Evolutionary conservation across 2,888 invertebrate species (phyloP).

Genomic region (Mimas tiliae): DNA sequence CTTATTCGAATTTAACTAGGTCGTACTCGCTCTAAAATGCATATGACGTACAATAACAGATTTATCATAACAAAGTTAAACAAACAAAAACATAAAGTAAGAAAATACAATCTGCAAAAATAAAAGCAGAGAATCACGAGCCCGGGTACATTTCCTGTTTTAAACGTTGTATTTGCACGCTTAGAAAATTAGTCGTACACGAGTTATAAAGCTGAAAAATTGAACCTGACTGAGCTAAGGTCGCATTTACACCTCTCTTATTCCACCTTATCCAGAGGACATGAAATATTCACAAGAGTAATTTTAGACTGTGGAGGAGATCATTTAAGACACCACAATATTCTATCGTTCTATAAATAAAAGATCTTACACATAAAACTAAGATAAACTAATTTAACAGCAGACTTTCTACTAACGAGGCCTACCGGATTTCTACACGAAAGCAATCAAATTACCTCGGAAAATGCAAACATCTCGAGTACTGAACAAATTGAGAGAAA

Average conservation of each 20-base stretch:
- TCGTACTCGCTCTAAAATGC: no score
- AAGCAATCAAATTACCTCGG: conserved; percentile 4
- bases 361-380: no score
- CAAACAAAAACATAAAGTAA: not conserved
- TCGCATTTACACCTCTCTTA: not conserved
- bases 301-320: not conserved
- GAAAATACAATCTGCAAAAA: not conserved
- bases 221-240: not conserved
- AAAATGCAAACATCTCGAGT: conserved; percentile 11
- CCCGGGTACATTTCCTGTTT: conserved; percentile 3
- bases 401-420: no score
- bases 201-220: conserved; percentile 6
- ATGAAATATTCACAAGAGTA: conserved; percentile 11
- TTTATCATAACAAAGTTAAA: not conserved
- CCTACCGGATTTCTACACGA: conserved; percentile 4
- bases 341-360: not conserved
- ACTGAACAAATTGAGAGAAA: conserved; percentile 15
- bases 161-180: conserved; percentile 9
- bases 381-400: no score
- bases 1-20: not conserved
- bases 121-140: no score
- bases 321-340: not conserved
- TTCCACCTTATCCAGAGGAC: not conserved
- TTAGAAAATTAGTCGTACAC: conserved; percentile 15
- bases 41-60: no score